Evolutionary conservation across 2,888 invertebrate species (phyloP).

Genomic region (Apodemia hepburni): DNA sequence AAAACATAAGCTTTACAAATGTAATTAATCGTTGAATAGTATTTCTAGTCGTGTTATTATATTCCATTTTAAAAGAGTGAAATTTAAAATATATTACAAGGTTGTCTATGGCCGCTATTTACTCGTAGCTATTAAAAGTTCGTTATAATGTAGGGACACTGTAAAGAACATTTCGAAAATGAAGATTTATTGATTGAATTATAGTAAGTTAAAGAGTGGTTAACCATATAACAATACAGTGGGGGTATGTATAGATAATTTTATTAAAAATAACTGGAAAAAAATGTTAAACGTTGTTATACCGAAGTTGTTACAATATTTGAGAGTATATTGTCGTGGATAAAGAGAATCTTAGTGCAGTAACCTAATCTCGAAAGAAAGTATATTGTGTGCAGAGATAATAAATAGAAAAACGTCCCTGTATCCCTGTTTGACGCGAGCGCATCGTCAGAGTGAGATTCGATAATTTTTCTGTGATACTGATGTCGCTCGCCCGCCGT

Average conservation of each 20-base stretch:
- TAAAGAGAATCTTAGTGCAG: constrained; percentile 65
- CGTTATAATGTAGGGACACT: constrained; percentile 29
- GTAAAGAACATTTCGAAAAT: constrained; percentile 38
- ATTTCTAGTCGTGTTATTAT: constrained; percentile 30
- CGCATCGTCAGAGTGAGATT: background rate
- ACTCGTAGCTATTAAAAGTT: constrained; percentile 20
- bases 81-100: constrained; percentile 15
- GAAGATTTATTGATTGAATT: constrained; percentile 53
- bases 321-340: constrained; percentile 77
- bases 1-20: constrained; percentile 28
- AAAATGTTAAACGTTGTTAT: constrained; percentile 78
- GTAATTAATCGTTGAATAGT: constrained; percentile 30
- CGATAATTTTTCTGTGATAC: no score
- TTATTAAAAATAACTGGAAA: constrained; percentile 59
- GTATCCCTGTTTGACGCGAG: constrained; percentile 24
- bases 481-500: no score
- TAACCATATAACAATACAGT: constrained; percentile 57
- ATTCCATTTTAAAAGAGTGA: constrained; percentile 22
- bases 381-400: constrained; percentile 61
- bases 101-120: constrained; percentile 20
- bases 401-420: constrained; percentile 49
- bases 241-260: constrained; percentile 70
- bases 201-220: constrained; percentile 59
- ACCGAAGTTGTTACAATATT: constrained; percentile 80
- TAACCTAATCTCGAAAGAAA: constrained; percentile 47